Evolutionary conservation across 2,797 vertebrate genomes (phyloP), one percentile per base, ranked within the genome.

Genomic region (Enteromius afrohamiltoni): DNA sequence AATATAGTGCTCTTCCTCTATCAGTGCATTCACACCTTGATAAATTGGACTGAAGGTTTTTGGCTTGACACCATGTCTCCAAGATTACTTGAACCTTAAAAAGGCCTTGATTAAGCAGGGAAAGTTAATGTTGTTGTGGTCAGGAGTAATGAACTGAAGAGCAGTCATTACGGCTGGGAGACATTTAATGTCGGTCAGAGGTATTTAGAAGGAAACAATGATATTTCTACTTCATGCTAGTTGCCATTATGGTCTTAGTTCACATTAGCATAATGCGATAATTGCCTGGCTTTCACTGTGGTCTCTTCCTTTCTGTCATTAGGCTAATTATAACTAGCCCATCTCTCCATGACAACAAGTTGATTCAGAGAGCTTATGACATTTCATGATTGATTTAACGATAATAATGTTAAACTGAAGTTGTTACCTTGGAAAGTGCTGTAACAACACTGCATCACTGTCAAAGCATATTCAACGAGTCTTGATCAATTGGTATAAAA

Each of bases 241-340:
- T 60, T 58, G 23, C 26, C 60, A 55, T 77, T 60, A 83, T 49
- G 74, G 23, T 19, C 37, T 83, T 81, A 60, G 42, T 26, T 58
- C 14, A 37, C 29, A 79, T 83, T 74, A 67, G 58, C 60, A 79
- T 83, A 83, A 83, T 69, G 64, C 17, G 31, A 49, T 75, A 55
- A 78, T 73, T 74, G 47, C 16, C 19, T 83, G 49, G 47, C 17
- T 42, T 86, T 42, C 53, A 26, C 49, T 45, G 29, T 21, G 67
- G 45, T 60, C 17, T 77, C 42, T 79, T 79, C 21, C 23, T 23
- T 31, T 83, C 47, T 49, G 81, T 49, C 62, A 51, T 67, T 83
- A 47, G 34, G 64, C 49, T 77, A 83, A 83, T 83, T 83, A 77
- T 40, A 74, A 82, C 45, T 31, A 82, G 29, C 58, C 70, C 9